Conservation (phyloP, 2,888 invertebrate genomes). For the Syrista parreyssii region DNA sequence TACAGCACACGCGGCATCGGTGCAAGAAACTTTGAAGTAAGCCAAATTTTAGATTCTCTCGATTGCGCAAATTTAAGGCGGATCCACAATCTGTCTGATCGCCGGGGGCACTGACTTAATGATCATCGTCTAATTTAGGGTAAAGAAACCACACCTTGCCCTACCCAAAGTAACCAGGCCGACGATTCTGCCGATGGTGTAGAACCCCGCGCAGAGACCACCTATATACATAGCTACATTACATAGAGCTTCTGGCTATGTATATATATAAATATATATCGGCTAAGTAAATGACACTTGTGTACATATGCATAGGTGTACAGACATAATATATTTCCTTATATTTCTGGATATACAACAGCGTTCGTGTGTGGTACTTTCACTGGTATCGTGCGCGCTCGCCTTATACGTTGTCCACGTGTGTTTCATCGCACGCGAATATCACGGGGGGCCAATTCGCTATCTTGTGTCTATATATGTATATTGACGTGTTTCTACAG, state of each 20-base stretch:
- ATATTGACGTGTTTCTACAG: background rate
- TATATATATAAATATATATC: background rate
- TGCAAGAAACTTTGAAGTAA: too few species aligned
- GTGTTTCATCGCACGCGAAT: background rate
- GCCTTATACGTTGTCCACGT: background rate
- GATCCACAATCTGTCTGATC: background rate
- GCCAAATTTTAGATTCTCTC: background rate
- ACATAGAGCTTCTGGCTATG: background rate
- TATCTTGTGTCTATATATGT: background rate
- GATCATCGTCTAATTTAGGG: constrained; percentile 2
- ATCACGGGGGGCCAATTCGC: background rate
- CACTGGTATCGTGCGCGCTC: background rate
- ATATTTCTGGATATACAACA: background rate
- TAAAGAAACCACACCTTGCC: constrained; percentile 7
- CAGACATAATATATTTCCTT: background rate
- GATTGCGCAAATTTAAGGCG: background rate
- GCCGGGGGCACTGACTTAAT: background rate
- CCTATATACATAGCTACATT: background rate
- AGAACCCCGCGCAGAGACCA: background rate
- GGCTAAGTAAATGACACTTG: background rate
- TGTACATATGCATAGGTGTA: background rate
- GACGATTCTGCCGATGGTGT: background rate
- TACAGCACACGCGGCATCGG: background rate
- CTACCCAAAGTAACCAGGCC: background rate
- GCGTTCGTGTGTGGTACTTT: background rate